Base-by-base conservation (phyloP, 2,113 vertebrate species). In the Phyllopteryx taeniolatus region DNA sequence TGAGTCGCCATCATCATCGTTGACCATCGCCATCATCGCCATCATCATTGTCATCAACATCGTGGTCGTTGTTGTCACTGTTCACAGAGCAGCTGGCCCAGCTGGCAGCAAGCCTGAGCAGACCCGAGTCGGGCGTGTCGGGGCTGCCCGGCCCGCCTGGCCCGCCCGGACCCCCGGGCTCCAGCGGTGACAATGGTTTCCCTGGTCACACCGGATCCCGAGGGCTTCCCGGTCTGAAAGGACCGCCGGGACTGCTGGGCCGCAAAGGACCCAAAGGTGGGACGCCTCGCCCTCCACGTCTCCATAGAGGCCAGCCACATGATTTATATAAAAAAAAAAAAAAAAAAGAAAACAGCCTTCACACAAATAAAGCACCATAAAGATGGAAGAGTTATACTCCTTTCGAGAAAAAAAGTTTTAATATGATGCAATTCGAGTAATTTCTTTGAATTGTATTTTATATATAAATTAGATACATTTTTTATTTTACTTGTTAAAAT, bases 151-250 rank as follows among this genome's bases (percentile, higher is more conserved):
- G 92, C 19, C 91, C 90, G 35, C 89, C 92, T 0, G 92, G 92
- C n/a, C 92, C 87, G 0, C 90, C 92, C 0, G 97, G 97, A 3
- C 90, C 93, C 31, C 92, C 94, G 0, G 97, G 97, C 0, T 59
- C 93, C 0, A 76, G 94, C 47, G 97, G 97, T 65, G 92, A 95
- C 74, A 98, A 96, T 15, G 97, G 97, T 47, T 96, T 96, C 81
- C 95, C 95, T 0, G 97, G 97, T 71, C 97, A 98, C 82, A 85
- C 90, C 39, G 97, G 97, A 19, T 88, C 93, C 7, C 92, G 96
- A 78, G 97, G 97, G 0, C 91, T 98, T 63, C 95, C 95, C 1
- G 97, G 97, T 63, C 92, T 98, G 56, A 99, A 99, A 85, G 97
- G 97, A 7, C 97, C 97, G 3, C 88, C 95, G 39, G 97, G 97